phyloP scores from a whole-genome alignment of 2,888 invertebrate genomes.

The Eumerus sabulonum region DNA sequence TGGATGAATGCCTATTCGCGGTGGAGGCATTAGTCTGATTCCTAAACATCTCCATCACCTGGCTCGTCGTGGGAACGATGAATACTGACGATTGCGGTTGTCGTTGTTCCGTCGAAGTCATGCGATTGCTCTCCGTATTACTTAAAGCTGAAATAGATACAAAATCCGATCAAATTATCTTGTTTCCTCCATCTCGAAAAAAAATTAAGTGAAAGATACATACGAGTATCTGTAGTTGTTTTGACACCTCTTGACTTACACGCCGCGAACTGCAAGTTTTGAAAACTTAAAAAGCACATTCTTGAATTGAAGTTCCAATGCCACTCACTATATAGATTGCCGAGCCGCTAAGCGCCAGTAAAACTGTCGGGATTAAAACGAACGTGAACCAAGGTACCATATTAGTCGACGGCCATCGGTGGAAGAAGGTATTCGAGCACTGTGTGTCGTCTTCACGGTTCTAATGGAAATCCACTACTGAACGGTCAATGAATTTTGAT shows the following conservation, averaged over 20 bases:
- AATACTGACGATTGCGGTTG: conserved; percentile 31
- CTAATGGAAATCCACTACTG: conserved; percentile 23
- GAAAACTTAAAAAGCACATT: conserved; percentile 35
- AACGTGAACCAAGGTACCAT: conserved; percentile 19
- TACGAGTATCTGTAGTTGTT: conserved; percentile 14
- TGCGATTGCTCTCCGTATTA: conserved; percentile 6
- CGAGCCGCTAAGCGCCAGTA: conserved; percentile 22
- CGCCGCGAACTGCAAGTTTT: conserved; percentile 44
- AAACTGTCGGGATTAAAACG: conserved; percentile 27
- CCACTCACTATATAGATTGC: conserved; percentile 50
- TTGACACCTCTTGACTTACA: conserved; percentile 42
- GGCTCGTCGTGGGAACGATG: conserved; percentile 50
- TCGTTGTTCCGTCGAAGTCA: conserved; percentile 1
- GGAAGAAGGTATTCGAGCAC: neutral
- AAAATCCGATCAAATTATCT: too few relatives aligned
- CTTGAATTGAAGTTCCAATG: neutral
- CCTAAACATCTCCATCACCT: conserved; percentile 50
- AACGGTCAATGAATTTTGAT: neutral
- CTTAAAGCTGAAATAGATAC: conserved; percentile 16
- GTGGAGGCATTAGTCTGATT: conserved; percentile 10
- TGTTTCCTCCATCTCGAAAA: too few relatives aligned
- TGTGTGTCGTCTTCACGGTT: conserved; percentile 40
- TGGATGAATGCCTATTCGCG: too few relatives aligned
- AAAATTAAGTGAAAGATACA: conserved; percentile 4
- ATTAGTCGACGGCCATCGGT: conserved; percentile 1